Base-by-base conservation (phyloP, 2,888 invertebrate genomes). In the Zeuzera pyrina region DNA sequence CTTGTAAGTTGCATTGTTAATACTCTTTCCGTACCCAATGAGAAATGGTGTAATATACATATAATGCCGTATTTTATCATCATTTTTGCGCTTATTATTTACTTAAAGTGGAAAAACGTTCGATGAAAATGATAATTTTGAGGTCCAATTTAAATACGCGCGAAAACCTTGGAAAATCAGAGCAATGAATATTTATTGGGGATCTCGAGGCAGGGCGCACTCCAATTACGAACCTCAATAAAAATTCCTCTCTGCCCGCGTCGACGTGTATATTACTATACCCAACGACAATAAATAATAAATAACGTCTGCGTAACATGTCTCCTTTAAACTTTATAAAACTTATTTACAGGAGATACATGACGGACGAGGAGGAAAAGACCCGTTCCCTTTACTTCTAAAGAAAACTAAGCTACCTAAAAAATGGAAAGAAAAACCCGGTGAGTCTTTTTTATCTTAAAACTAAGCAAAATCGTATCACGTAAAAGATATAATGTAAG, bases 401-500 rank as follows among this genome's bases (percentile, higher is more conserved):
- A 89, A 88, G 52, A 89, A 90, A 67, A 91, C 87, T 30, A 92
- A 90, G 70, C 74, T 95, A 13, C 91, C 93, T 1, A 92, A 91
- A 67, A 86, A 88, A 53, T 89, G 88, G 87, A 87, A 86, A 43
- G 85, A 87, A 52, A 59, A 84, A 41, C 86, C 88, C n/a, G 67
- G 86, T 72, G 54, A 62, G 48, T 37, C 36, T 33, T 34, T 28
- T 26, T 34, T n/a, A n/a, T n/a, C n/a, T n/a, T n/a, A n/a, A n/a
- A n/a, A n/a, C n/a, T n/a, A n/a, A n/a, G n/a, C n/a, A n/a, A n/a
- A n/a, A n/a, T n/a, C n/a, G n/a, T n/a, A n/a, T n/a, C n/a, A n/a
- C n/a, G n/a, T n/a, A n/a, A n/a, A n/a, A n/a, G n/a, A n/a, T n/a
- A n/a, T n/a, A n/a, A n/a, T n/a, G n/a, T n/a, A n/a, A n/a, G n/a